Evolutionary conservation across 2,888 invertebrate genomes (phyloP), one percentile per base, ranked within the genome.

Genomic region (Eupithecia exiguata): DNA sequence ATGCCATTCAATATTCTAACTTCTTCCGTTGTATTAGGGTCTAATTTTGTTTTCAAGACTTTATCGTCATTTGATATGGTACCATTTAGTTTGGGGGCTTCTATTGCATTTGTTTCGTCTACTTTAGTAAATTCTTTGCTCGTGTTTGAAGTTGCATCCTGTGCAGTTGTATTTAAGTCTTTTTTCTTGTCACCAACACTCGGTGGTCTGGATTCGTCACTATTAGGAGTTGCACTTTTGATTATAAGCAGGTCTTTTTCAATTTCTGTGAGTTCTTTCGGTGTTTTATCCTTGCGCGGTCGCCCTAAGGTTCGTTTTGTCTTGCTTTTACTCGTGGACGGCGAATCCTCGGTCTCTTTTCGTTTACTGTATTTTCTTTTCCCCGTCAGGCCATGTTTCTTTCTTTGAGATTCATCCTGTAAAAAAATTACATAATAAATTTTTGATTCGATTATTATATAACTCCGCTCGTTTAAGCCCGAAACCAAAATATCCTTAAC

Each of bases 191-290:
- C 91, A 5, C 70, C 72, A 21, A 62, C 53, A 46, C 71, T 76
- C 72, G 70, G 76, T 21, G 86, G 87, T 74, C 86, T 78, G 86
- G 53, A 84, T 38, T 93, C 92, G 63, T 92, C 91, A 30, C 90
- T 93, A 0, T 91, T 90, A 1, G 89, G 91, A 0, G 91, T 91
- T 0, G 94, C 94, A 30, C 84, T 93, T 70, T 89, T 89, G 2
- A 94, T 94, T 0, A 94, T 93, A 0, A 93, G 77, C 0, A 94
- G 80, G 74, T 94, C 94, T 74, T 93, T 93, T 70, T 94, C 94
- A 1, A 94, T 92, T 38, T 94, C 94, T 0, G 92, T 91, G 0
- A 94, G 80, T 70, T 93, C 92, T 76, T 86, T 86, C 0, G 91
- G 91, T 38, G 66, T 5, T 66, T 66, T 66, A 6, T 66, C 66